Conservation (phyloP, 2,113 vertebrate species). For the Pungitius pungitius region DNA sequence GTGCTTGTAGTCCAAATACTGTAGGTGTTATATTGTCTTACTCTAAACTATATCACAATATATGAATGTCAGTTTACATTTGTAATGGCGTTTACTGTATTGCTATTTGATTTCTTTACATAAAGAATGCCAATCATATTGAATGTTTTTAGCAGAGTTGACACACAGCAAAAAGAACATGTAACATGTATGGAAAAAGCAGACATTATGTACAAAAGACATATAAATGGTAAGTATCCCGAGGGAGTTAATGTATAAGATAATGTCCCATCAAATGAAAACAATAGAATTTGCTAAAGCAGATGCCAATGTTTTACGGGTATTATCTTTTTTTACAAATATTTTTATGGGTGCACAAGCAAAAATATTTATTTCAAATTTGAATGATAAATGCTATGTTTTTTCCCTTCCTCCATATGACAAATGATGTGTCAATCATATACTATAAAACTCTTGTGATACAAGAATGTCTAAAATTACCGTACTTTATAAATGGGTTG, state of each 20-base stretch:
- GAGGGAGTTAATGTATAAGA: background rate
- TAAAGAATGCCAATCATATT: background rate
- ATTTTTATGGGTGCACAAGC: background rate
- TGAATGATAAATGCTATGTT: background rate
- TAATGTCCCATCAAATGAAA: background rate
- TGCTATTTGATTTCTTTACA: constrained; percentile 6
- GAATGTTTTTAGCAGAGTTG: constrained; percentile 8
- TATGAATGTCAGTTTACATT: background rate
- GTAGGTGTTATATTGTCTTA: background rate
- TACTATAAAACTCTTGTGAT: background rate
- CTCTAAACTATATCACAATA: constrained; percentile 3
- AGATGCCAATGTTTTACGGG: background rate
- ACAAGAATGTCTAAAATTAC: background rate
- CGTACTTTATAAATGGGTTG: background rate
- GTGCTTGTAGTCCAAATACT: background rate
- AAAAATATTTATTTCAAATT: background rate
- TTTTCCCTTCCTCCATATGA: too few relatives aligned
- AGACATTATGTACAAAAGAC: constrained; percentile 10
- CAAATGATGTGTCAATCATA: background rate
- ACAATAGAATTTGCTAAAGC: background rate
- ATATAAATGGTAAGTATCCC: background rate
- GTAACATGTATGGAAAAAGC: background rate
- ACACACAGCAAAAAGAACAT: constrained; percentile 10
- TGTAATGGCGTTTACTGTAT: background rate
- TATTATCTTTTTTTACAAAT: background rate